Percentiles rank a stretch among this genome's conserved stretches.
Conservation (phyloP, 2,797 vertebrate genomes). For the Tenualosa thibaudeaui region DNA sequence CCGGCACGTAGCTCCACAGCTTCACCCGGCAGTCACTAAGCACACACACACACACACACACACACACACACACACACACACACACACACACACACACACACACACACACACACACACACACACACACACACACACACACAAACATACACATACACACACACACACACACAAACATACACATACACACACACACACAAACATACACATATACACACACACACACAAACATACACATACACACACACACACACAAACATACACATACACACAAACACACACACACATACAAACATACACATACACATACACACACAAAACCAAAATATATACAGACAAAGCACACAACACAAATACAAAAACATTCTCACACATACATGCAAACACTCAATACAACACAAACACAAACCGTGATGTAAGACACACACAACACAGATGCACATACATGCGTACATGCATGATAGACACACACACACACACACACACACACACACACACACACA, state of each 20-base stretch:
- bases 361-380: neutral
- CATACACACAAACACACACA: neutral
- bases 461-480: neutral
- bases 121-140: neutral
- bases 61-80: neutral
- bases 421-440: no score
- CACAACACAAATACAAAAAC: neutral
- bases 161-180: neutral
- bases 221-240: constrained; percentile 24
- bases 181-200: constrained; percentile 26
- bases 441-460: neutral
- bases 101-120: constrained; percentile 27
- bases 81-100: neutral
- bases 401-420: no score
- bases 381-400: no score
- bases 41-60: constrained; percentile 27
- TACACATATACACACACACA: neutral
- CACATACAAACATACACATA: neutral
- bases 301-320: neutral
- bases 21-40: constrained; percentile 98
- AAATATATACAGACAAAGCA: neutral
- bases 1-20: constrained; percentile 97
- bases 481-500: neutral
- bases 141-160: neutral
- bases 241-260: neutral